Base-by-base conservation (phyloP, 2,888 invertebrate species). In the Trissolcus japonicus region DNA sequence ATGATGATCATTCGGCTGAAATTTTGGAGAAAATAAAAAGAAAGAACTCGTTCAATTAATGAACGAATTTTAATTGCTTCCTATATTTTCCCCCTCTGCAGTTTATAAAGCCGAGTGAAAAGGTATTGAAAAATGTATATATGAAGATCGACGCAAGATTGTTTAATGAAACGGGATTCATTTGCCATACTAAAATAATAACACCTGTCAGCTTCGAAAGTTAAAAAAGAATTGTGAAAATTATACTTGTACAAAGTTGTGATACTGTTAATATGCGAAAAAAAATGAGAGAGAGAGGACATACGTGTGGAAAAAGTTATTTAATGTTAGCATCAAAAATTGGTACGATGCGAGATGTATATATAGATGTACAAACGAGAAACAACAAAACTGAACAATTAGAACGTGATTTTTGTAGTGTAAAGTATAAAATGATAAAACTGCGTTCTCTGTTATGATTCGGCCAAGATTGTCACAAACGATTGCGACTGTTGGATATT, bases 181-280 rank as follows among this genome's bases (percentile, higher is more conserved):
- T 46, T 46, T 46, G 46, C 16, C n/a, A 46, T 16, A 65, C 51
- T 40, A 57, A 48, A 35, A 66, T 41, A 61, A 29, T n/a, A n/a
- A n/a, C 29, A 61, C 11, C 46, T 62, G 56, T 76, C 61, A 62
- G 46, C 61, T 48, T 76, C 51, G 63, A 41, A 61, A 55, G 56
- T 71, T 76, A 66, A 41, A 61, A n/a, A n/a, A n/a, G 56, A 71
- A 46, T 50, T 62, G 71, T 61, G 62, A 71, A 71, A 56, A 69
- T 56, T 71, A 65, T 65, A 77, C 6, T 65, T 77, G 74, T 78
- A 78, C 74, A 69, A 74, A 74, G 62, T 78, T 78, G 74, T 78
- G 69, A 74, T 78, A 74, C 51, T 74, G 78, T 78, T 78, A 78
- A 68, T 50, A 65, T 56, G 51, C 67, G 59, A 63, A 76, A 59